These are phyloP conservation scores for Drosophila greeni DNA, from an alignment of 2,888 invertebrate species.

Conservation along the genomic window DNA sequence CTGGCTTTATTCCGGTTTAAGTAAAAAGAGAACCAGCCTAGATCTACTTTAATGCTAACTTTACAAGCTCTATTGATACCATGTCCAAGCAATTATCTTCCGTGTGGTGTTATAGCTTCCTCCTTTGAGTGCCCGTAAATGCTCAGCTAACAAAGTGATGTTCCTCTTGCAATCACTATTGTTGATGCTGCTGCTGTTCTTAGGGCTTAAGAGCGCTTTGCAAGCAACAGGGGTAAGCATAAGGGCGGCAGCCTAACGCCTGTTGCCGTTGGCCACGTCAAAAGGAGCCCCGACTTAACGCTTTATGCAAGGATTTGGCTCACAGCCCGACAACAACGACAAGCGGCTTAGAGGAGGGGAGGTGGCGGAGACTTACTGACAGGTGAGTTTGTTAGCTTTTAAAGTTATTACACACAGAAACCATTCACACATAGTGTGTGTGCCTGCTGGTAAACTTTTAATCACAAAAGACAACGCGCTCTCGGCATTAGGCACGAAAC, in stretches of 20 bases:
- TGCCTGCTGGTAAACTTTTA: constrained; percentile 47
- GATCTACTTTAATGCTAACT: neutral
- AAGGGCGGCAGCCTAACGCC: constrained; percentile 30
- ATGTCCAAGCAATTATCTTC: neutral
- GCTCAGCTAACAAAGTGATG: constrained; percentile 24
- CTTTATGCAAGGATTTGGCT: constrained; percentile 62
- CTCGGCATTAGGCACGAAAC: constrained; percentile 48
- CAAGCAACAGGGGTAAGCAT: constrained; percentile 45
- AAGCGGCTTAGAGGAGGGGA: constrained; percentile 34
- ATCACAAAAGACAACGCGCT: constrained; percentile 48
- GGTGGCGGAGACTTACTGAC: constrained; percentile 12
- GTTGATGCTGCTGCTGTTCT: constrained; percentile 36
- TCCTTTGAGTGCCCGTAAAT: constrained; percentile 4
- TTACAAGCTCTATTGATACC: neutral
- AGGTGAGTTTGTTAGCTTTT: constrained; percentile 65
- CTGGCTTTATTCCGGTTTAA: no score
- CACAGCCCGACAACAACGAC: constrained; percentile 35
- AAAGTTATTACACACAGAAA: constrained; percentile 57
- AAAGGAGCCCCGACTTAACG: constrained; percentile 52
- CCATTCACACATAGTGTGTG: constrained; percentile 15
- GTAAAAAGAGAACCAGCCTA: neutral
- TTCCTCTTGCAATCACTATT: constrained; percentile 32
- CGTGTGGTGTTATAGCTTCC: neutral
- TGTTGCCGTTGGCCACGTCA: constrained; percentile 48
- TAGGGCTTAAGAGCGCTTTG: constrained; percentile 49